Evolutionary conservation across 23 tunicate genomes (phyloP).

Genomic region (Ciona savignyi): DNA sequence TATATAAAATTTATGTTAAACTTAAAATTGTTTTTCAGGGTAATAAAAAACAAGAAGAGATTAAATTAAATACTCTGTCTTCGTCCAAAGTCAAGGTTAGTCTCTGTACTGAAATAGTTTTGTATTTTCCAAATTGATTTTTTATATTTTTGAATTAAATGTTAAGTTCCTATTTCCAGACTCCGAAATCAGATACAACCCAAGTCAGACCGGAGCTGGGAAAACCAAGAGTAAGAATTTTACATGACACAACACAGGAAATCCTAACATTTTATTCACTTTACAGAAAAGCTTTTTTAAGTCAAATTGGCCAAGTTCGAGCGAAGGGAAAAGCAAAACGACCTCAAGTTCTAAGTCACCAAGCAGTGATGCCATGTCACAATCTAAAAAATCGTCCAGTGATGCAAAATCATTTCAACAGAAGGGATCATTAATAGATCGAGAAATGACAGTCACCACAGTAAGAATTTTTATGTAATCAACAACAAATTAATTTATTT

Average conservation of each 20-base stretch:
- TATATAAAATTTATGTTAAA: too few species aligned
- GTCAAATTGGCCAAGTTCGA: background rate
- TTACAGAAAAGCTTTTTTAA: background rate
- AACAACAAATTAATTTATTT: too few species aligned
- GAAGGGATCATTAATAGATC: background rate
- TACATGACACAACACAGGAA: too few species aligned
- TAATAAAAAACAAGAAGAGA: background rate
- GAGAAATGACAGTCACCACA: slow-evolving; percentile 27
- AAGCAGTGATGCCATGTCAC: background rate
- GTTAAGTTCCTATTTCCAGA: too few species aligned
- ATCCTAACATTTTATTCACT: background rate
- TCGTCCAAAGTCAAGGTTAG: background rate
- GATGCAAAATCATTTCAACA: background rate
- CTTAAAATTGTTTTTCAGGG: too few species aligned
- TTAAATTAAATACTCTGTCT: background rate
- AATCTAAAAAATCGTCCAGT: background rate
- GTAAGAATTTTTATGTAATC: too few species aligned
- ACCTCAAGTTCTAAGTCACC: background rate
- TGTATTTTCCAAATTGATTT: too few species aligned
- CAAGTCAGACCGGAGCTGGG: background rate
- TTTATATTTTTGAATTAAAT: too few species aligned
- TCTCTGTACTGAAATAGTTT: too few species aligned
- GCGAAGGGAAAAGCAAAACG: background rate
- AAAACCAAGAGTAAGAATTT: background rate
- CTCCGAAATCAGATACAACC: background rate